Base-by-base conservation (phyloP, 2,113 vertebrate genomes). In the Periophthalmus modestus region DNA sequence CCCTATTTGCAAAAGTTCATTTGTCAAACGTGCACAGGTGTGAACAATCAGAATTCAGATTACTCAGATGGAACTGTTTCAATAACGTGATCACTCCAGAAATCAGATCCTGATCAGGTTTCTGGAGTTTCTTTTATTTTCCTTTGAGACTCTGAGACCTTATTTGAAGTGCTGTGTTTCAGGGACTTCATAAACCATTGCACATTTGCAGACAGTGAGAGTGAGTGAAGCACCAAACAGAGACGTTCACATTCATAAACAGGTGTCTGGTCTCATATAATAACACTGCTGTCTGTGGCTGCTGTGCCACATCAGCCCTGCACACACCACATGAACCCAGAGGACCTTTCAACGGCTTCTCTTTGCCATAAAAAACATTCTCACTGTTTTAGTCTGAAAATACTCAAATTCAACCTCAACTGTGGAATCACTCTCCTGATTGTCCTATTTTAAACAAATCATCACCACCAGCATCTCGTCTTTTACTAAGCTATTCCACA, bases 181-280 rank as follows among this genome's bases (percentile, higher is more conserved):
- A 18, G 48, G 4, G 52, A 54, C 52, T 54, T 54, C 5, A 9
- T 19, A 54, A 54, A 54, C 18, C 52, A 7, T n/a, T 10, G 19
- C 14, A 18, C 48, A 50, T 16, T 57, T 13, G 5, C 34, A 50
- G 74, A 24, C 61, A 57, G 59, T 48, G 19, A 28, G 52, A 65
- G 23, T 15, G 21, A 0, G 23, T 12, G 47, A 24, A 10, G 55
- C 34, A 33, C n/a, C 47, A 11, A 33, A 18, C 52, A 52, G 68
- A 67, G 91, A 91, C 91, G 43, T 5, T 43, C 63, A 90, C 19
- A 48, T 24, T 57, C 50, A 63, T 62, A 54, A 76, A 68, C 66
- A 66, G 61, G 59, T 80, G 73, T 74, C 72, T 78, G 70, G 68
- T n/a, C 68, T 75, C 72, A 69, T 75, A 58, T 74, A 77, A 81